These are phyloP conservation scores for Ophion slaviceki DNA, from an alignment of 2,888 invertebrate genomes.

Conservation along the genomic window DNA sequence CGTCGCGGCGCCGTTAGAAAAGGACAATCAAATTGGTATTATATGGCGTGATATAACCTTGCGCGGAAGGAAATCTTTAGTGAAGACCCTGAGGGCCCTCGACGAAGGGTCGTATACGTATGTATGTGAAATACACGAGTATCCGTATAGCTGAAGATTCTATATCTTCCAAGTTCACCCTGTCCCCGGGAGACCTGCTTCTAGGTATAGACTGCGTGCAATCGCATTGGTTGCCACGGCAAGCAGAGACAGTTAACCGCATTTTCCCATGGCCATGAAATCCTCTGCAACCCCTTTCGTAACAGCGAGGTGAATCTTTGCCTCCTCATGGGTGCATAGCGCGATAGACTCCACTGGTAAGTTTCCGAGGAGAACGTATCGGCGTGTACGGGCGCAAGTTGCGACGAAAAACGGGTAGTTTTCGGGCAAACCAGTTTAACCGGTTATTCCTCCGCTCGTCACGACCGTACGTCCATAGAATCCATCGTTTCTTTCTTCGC, in stretches of 20 bases:
- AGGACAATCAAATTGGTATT: constrained; percentile 63
- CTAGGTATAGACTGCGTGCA: constrained; percentile 27
- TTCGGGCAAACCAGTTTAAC: constrained; percentile 80
- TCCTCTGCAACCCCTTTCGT: constrained; percentile 60
- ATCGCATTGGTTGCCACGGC: constrained; percentile 48
- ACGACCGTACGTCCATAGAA: constrained; percentile 26
- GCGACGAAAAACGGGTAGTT: constrained; percentile 75
- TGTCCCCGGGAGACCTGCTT: constrained; percentile 48
- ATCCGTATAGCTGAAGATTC: constrained; percentile 46
- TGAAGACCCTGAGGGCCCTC: constrained; percentile 51
- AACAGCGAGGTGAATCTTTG: constrained; percentile 32
- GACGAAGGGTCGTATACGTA: constrained; percentile 12
- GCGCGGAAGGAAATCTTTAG: constrained; percentile 51
- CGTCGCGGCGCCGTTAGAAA: constrained; percentile 45
- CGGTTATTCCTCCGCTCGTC: constrained; percentile 71
- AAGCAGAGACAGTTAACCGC: constrained; percentile 77
- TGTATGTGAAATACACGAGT: neutral
- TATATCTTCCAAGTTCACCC: constrained; percentile 49
- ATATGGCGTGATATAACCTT: constrained; percentile 26
- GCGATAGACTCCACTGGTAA: constrained; percentile 15
- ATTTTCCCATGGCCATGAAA: constrained; percentile 79
- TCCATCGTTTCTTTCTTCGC: constrained; percentile 26
- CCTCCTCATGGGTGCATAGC: constrained; percentile 3
- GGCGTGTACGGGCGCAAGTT: constrained; percentile 21
- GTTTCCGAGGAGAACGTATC: constrained; percentile 31